Evolutionary conservation across 2,888 invertebrate genomes (phyloP).

Genomic region (Nesidiocoris tenuis): DNA sequence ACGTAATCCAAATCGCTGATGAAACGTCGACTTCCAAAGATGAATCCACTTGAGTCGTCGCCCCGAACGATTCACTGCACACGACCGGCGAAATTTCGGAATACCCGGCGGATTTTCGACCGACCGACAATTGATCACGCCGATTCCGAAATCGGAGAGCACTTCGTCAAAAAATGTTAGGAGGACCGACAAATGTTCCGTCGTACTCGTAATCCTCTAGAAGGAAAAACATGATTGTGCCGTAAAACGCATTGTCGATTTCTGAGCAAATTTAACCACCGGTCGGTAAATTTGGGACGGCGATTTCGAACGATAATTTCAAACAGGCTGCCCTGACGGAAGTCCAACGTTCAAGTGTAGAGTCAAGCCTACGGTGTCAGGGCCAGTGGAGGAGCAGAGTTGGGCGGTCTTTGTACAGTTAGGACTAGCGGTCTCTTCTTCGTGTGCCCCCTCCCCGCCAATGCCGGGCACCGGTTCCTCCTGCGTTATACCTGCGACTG

Average conservation of each 20-base stretch:
- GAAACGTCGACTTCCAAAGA: background rate
- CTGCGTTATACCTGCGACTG: background rate
- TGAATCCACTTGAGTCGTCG: background rate
- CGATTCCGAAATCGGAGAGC: background rate
- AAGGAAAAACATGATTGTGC: constrained; percentile 45
- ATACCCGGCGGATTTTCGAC: too few relatives aligned
- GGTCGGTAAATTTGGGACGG: too few relatives aligned
- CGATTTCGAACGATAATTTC: background rate
- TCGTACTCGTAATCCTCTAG: constrained; percentile 49
- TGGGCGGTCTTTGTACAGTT: constrained; percentile 37
- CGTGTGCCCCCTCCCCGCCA: constrained; percentile 8
- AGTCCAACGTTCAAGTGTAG: constrained; percentile 40
- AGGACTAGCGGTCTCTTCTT: constrained; percentile 45
- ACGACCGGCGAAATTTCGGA: constrained; percentile 11
- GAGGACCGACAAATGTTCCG: constrained; percentile 50
- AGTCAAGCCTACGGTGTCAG: constrained; percentile 31
- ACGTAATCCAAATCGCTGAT: constrained; percentile 41
- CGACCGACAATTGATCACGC: background rate
- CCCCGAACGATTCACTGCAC: constrained; percentile 16
- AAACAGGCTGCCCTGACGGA: background rate
- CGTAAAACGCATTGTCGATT: background rate
- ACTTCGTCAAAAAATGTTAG: constrained; percentile 18
- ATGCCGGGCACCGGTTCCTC: background rate
- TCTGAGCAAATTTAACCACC: background rate
- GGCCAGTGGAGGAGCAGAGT: background rate